Conservation (phyloP, 2,797 vertebrate species). For the Agapornis canus region DNA sequence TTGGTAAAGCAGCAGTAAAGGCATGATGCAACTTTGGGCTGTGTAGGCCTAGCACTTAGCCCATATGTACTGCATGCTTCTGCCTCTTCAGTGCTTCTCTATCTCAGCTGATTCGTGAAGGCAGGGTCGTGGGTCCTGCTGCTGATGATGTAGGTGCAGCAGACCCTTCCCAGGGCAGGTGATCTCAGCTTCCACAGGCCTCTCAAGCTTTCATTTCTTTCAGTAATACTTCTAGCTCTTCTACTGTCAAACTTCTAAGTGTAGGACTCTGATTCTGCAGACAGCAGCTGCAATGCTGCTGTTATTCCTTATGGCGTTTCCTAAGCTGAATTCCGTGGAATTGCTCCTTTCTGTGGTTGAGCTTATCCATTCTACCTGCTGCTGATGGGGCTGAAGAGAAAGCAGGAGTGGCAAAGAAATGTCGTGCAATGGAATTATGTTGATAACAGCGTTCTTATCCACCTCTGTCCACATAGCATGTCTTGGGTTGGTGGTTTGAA, state of each 20-base stretch:
- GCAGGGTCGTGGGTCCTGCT: neutral
- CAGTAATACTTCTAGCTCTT: neutral
- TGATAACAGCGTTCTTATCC: neutral
- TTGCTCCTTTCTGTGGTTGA: neutral
- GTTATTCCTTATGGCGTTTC: neutral
- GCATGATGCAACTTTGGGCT: rapidly evolving
- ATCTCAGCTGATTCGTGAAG: neutral
- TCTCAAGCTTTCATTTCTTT: neutral
- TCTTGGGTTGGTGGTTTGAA: neutral
- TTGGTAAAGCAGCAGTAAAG: neutral
- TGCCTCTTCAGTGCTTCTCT: neutral
- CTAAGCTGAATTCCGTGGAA: neutral
- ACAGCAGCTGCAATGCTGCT: neutral
- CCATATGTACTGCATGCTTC: rapidly evolving
- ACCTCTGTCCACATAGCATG: neutral
- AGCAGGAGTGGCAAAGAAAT: neutral
- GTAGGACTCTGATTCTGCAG: neutral
- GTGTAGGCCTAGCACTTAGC: neutral
- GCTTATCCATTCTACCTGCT: neutral
- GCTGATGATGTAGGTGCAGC: neutral
- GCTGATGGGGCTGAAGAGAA: neutral
- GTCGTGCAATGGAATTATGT: neutral
- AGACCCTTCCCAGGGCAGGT: neutral
- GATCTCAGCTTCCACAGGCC: neutral
- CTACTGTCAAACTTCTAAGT: neutral